Conservation (phyloP, 2,797 vertebrate species). For the Salarias fasciatus region DNA sequence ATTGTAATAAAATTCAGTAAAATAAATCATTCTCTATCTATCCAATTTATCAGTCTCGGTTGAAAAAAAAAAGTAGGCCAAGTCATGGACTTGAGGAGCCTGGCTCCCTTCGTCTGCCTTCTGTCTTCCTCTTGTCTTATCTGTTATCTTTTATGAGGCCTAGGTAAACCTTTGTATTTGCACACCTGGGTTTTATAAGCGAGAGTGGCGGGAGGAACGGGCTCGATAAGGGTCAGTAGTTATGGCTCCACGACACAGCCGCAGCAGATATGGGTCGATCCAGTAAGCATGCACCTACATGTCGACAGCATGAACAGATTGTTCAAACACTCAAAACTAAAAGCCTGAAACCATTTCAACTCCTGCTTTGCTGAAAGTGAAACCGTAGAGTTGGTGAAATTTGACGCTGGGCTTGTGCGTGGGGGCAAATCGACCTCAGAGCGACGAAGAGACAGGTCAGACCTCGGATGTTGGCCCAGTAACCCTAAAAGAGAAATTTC, state of each 20-base stretch:
- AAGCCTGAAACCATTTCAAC: slow-evolving; percentile 40
- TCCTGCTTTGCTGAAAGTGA: slow-evolving; percentile 28
- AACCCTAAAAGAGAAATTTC: slow-evolving; percentile 40
- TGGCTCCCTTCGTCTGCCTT: slow-evolving; percentile 45
- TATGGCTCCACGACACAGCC: slow-evolving; percentile 34
- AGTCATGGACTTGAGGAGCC: slow-evolving; percentile 37
- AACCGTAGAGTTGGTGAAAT: slow-evolving; percentile 58
- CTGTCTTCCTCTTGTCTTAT: slow-evolving; percentile 48
- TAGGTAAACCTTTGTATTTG: slow-evolving; percentile 73
- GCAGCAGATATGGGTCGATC: slow-evolving; percentile 41
- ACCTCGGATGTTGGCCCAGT: slow-evolving; percentile 44
- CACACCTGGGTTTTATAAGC: slow-evolving; percentile 73
- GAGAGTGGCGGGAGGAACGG: slow-evolving; percentile 24
- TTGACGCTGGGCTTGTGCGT: slow-evolving; percentile 32
- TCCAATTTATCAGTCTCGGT: no score
- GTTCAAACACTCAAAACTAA: slow-evolving; percentile 25
- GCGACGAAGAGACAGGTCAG: slow-evolving; percentile 60
- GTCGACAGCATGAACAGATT: slow-evolving; percentile 64
- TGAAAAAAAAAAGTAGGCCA: slow-evolving; percentile 24
- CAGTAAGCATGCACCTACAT: slow-evolving; percentile 35
- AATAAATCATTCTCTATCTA: no score
- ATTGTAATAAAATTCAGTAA: no score
- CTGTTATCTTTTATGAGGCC: slow-evolving; percentile 68
- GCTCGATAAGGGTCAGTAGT: slow-evolving; percentile 59
- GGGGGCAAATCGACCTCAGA: slow-evolving; percentile 36